Evolutionary conservation across 1,140 invertebrate species (phyloP).

Genomic region (Octopus sinensis): DNA sequence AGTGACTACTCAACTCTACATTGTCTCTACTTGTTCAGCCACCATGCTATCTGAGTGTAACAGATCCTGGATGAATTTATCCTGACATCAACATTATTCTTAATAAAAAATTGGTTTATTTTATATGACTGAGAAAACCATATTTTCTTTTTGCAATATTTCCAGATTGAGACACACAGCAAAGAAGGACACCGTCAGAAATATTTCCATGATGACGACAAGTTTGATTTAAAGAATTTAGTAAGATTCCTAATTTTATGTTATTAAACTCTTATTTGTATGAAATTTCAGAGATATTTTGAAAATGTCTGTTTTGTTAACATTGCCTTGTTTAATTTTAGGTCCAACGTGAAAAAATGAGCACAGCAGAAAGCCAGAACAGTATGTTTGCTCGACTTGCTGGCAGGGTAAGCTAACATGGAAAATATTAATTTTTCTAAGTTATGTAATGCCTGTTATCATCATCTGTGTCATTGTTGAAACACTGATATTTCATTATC

Average conservation of each 20-base stretch:
- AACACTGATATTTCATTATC: neutral
- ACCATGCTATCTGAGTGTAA: too few relatives aligned
- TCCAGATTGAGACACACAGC: conserved; percentile 68
- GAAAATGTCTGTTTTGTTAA: neutral
- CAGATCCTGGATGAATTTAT: too few relatives aligned
- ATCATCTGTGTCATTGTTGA: neutral
- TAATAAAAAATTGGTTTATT: too few relatives aligned
- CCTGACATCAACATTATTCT: too few relatives aligned
- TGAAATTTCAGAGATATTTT: neutral
- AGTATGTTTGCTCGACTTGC: conserved; percentile 75
- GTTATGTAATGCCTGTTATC: neutral
- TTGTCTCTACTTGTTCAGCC: too few relatives aligned
- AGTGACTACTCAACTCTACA: too few relatives aligned
- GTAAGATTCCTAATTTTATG: conserved; percentile 59
- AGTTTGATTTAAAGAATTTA: conserved; percentile 81
- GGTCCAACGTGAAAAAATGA: conserved; percentile 87
- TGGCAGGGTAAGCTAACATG: conserved; percentile 61
- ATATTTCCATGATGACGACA: conserved; percentile 89
- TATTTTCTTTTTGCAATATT: neutral
- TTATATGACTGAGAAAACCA: too few relatives aligned
- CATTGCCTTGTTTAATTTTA: conserved; percentile 55
- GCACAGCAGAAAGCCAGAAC: conserved; percentile 77
- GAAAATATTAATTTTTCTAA: too few relatives aligned
- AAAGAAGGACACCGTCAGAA: conserved; percentile 69
- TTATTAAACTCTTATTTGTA: neutral